Evolutionary conservation across 30 jellyfish, hydroid and myxozoan species (phyloP), one percentile per base, ranked within the genome.

Genomic region (Aurelia sp.): DNA sequence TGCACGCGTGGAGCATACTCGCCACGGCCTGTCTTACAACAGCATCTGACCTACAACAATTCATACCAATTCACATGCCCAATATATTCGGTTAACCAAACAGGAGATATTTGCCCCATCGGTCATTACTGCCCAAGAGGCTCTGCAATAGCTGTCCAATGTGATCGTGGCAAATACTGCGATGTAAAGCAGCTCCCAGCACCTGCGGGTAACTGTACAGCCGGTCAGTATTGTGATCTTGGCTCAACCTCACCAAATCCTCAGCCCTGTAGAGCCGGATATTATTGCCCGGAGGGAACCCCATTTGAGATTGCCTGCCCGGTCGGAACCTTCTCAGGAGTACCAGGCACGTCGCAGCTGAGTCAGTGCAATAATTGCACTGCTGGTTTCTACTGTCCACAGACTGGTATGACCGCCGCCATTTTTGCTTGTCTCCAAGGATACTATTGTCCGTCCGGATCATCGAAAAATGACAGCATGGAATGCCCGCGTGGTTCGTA

Each of bases 61-160:
- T 65, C 97, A 27, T 88, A 84, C 67, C 86, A 70, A 18, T 86
- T 71, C 79, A 83, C 99, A 2, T 94, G 99, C 78, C 99, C 99
- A 13, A 84, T 94, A 20, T 94, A 94, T 59, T 51, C 97, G 1
- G 95, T 94, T 13, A 94, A 94, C 76, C 96, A 89, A 51, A 94
- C 97, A 1, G 99, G 99, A 1, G 96, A 87, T 19, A 84, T 89
- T 62, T 94, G 99, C 79, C 97, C 96, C 30, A 72, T 60, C 33
- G 99, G 97, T 3, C 58, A 83, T 10, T 94, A 89, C 95, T 94
- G 99, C 73, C 97, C 96, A 6, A 68, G 44, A 31, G 99, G 99
- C 1, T 84, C 97, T 47, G 86, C 78, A 55, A 22, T 77, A 11
- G 97, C 99, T 3, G 81, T 70, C 16, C 44, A n/a, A 20, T 94